Evolutionary conservation across 2,113 vertebrate genomes (phyloP).

Genomic region (Tychaedon coryphoeus): DNA sequence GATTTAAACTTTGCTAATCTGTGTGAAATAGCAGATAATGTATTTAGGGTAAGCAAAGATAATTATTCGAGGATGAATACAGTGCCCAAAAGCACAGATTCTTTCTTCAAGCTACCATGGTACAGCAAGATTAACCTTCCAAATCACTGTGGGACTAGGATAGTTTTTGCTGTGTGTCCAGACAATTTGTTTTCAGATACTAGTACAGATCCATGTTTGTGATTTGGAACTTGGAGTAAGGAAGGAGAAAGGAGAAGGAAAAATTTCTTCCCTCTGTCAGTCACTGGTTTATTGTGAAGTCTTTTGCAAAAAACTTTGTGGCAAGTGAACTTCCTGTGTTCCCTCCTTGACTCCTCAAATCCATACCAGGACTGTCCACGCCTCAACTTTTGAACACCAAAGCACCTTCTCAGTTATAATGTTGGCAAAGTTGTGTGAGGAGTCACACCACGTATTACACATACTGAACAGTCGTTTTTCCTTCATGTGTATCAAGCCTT

Average conservation of each 20-base stretch:
- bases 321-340: neutral
- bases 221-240: neutral
- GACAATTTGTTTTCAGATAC: neutral
- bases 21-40: neutral
- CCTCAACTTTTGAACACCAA: neutral
- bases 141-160: neutral
- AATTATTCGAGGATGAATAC: neutral
- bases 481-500: neutral
- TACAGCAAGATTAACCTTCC: neutral
- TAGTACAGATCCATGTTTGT: neutral
- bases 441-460: neutral
- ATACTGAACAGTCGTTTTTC: neutral
- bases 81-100: neutral
- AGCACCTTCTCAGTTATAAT: neutral
- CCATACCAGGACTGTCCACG: neutral
- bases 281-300: neutral
- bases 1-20: neutral
- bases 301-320: neutral
- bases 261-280: neutral
- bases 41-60: neutral
- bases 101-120: neutral
- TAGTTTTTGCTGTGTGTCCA: neutral
- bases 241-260: neutral
- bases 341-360: neutral
- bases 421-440: neutral